These are phyloP conservation scores for Gryllus longicercus DNA, from an alignment of 2,888 invertebrate genomes.

Conservation along the genomic window DNA sequence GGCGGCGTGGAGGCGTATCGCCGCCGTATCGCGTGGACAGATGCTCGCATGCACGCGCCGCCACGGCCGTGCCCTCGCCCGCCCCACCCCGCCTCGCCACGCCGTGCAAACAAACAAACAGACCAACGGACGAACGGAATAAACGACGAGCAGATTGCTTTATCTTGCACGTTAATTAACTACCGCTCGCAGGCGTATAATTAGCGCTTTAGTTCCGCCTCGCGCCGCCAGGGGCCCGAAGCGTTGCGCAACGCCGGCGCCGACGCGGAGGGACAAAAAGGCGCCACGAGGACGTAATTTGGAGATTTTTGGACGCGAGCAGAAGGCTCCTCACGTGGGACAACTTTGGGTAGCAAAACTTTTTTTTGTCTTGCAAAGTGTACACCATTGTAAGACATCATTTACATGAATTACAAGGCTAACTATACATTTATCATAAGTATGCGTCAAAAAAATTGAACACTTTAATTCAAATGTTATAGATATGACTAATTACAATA, in stretches of 20 bases:
- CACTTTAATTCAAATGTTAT: no score
- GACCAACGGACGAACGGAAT: background rate
- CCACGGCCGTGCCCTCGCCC: background rate
- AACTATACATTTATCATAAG: no score
- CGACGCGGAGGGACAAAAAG: background rate
- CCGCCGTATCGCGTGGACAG: background rate
- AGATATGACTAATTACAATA: no score
- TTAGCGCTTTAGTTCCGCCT: conserved; percentile 17
- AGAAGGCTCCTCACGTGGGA: no score
- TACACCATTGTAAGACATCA: no score
- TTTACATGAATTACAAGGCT: no score
- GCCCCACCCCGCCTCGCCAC: background rate
- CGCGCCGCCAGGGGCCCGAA: background rate
- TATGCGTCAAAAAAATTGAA: no score
- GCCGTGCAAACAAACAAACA: background rate
- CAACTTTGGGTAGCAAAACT: no score
- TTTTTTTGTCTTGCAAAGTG: no score
- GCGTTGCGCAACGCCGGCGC: background rate
- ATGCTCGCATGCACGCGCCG: background rate
- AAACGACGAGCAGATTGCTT: background rate
- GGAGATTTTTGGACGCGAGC: no score
- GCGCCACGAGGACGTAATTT: no score
- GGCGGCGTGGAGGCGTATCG: background rate
- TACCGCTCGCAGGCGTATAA: conserved; percentile 2
- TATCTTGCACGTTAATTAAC: background rate